Percentiles rank a stretch among this genome's conserved stretches.
Conservation (phyloP, 2,113 vertebrate genomes). For the Cettia cetti region DNA sequence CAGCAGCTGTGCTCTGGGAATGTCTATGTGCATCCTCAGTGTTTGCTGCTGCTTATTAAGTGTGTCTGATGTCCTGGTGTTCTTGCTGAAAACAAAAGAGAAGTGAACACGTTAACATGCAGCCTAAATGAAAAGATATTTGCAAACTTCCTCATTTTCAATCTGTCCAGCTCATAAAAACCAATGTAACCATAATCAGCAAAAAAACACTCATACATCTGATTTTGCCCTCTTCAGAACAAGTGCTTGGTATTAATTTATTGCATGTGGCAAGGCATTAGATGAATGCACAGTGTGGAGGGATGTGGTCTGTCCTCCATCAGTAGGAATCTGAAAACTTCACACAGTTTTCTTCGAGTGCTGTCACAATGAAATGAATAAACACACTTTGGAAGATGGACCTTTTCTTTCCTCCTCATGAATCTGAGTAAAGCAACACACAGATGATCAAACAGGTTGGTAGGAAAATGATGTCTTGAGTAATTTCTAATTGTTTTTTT, state of each 20-base stretch:
- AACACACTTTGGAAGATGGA: neutral
- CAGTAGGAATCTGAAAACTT: neutral
- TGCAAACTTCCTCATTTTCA: neutral
- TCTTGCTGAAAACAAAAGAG: constrained; percentile 83
- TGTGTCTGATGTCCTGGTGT: constrained; percentile 94
- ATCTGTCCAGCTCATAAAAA: neutral
- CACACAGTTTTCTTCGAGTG: neutral
- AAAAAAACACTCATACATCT: neutral
- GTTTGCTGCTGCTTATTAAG: constrained; percentile 97
- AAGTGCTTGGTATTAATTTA: neutral
- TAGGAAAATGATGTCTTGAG: neutral
- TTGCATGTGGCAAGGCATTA: neutral
- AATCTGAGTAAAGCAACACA: neutral
- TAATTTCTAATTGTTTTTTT: neutral
- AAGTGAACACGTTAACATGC: neutral
- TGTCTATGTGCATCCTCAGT: constrained; percentile 96
- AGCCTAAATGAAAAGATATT: neutral
- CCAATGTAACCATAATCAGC: neutral
- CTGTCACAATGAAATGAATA: neutral
- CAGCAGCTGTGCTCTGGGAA: constrained; percentile 96
- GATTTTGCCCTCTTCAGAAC: neutral
- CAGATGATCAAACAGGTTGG: neutral
- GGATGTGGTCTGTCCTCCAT: neutral
- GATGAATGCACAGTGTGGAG: neutral
- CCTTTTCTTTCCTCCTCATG: neutral